Base-by-base conservation (phyloP, 2,888 invertebrate genomes). In the Auanema sp. region DNA sequence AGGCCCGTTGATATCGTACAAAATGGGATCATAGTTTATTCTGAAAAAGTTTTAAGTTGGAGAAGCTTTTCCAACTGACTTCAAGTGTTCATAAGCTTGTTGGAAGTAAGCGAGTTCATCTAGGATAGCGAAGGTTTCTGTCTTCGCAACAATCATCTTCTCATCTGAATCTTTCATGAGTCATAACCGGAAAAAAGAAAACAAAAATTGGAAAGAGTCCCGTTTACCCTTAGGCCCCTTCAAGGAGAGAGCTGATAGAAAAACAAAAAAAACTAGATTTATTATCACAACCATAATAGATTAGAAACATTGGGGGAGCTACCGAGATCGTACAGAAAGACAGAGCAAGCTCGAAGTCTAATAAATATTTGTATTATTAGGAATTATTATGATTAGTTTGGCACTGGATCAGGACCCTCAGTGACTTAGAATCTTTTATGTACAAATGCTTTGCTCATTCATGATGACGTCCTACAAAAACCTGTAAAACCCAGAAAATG, bases 1-100 rank as follows among this genome's bases (percentile, higher is more conserved):
- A 42, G 70, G 65, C 8, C 64, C 58, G 24, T 60, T 51, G 21
- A 78, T 69, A 52, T 76, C 69, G 53, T 65, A 77, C 14, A 77
- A 53, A n/a, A 63, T 63, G 6, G 65, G 33, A 10, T 60, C 58
- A n/a, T 69, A 60, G 58, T 55, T 52, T 8, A 64, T 10, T 4
- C 71, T 70, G 49, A 23, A 68, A 16, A 16, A 16, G 21, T 12
- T 12, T n/a, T 6, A 16, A n/a, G n/a, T n/a, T 23, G n/a, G 6
- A 21, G 12, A 16, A 23, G 52, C 23, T 11, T 16, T n/a, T 23
- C 23, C 47, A 11, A 47, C 47, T 2, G 16, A 47, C 47, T 23
- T n/a, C 18, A 64, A 12, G 12, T 59, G 40, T 3, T 65, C 49
- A 21, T 67, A 66, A 41, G 57, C 60, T 18, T 49, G 18, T 12